Percentiles rank a stretch among this genome's conserved stretches.
Evolutionary conservation across 2,113 vertebrate species (phyloP).

Genomic region (Aix galericulata): DNA sequence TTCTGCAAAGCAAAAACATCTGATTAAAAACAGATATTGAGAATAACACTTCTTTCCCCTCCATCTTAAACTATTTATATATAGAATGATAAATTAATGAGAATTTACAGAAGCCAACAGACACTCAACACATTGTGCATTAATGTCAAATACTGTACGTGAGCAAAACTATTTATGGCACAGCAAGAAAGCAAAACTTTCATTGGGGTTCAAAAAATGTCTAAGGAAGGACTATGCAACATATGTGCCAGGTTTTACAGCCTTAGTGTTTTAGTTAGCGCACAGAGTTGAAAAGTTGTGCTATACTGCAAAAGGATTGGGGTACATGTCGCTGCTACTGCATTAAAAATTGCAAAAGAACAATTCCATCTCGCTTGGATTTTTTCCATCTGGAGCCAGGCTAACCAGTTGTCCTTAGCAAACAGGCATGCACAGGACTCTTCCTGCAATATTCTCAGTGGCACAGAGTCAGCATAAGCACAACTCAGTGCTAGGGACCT

Average conservation of each 20-base stretch:
- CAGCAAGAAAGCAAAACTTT: not conserved
- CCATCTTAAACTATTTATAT: not conserved
- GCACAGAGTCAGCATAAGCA: not conserved
- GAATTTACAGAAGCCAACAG: constrained; percentile 26
- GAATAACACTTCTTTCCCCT: not conserved
- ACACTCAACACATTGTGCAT: not conserved
- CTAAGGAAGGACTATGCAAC: not conserved
- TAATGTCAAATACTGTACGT: not conserved
- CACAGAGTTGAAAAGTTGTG: not conserved
- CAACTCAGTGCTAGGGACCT: not conserved
- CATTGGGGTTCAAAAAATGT: not conserved
- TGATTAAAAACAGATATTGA: not conserved
- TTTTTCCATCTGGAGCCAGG: not conserved
- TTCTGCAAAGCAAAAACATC: constrained; percentile 75
- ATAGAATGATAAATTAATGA: not conserved
- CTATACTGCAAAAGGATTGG: not conserved
- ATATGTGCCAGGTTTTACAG: constrained; percentile 21
- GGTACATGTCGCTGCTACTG: not conserved
- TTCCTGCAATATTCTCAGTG: not conserved
- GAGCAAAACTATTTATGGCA: not conserved
- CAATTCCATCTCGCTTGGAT: not conserved
- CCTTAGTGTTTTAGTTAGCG: not conserved
- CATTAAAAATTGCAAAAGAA: not conserved
- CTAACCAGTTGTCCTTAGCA: not conserved
- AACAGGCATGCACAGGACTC: not conserved